Base-by-base conservation (phyloP, 1,140 invertebrate genomes). In the Drosophila kurseongensis region DNA sequence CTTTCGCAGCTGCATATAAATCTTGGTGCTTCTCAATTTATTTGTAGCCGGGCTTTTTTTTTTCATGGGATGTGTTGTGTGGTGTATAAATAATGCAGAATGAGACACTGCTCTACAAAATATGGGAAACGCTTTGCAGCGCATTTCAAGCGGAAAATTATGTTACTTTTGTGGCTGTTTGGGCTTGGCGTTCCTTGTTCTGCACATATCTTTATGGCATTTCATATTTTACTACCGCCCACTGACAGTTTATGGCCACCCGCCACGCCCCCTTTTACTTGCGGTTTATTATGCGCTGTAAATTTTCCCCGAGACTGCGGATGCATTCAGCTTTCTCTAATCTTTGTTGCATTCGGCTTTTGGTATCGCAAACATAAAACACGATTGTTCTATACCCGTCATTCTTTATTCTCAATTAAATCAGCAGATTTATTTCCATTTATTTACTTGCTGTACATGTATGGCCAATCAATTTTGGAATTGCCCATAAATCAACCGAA, bases 91-190 rank as follows among this genome's bases (percentile, higher is more conserved):
- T 65, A 65, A 62, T 68, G 44, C 61, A 68, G 32, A 66, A 54
- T 54, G 51, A 65, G 12, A 42, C 42, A 48, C 69, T 61, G 44
- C 61, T 23, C 69, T 47, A 58, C 55, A 56, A 61, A 71, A 65
- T 66, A 72, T 77, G 78, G 57, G 66, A 76, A 81, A 73, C 68
- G 59, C 71, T 75, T 79, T 83, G 47, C 14, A 44, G 65, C 38
- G 61, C 57, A 71, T 84, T 79, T 75, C 80, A 74, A 54, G 75
- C 80, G 62, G 80, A 83, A 83, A 84, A 83, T 83, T 75, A 83
- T 83, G 75, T 83, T 83, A 61, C 80, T 83, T 83, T 77, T 76
- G 73, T 59, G 65, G 58, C 73, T 75, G 56, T 82, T 56, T 48
- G 54, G 41, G 29, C 32, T 55, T 45, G 38, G 18, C 18, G 67